Evolutionary conservation across 2,797 vertebrate species (phyloP), one percentile per base, ranked within the genome.

Genomic region (Acropternis orthonyx): DNA sequence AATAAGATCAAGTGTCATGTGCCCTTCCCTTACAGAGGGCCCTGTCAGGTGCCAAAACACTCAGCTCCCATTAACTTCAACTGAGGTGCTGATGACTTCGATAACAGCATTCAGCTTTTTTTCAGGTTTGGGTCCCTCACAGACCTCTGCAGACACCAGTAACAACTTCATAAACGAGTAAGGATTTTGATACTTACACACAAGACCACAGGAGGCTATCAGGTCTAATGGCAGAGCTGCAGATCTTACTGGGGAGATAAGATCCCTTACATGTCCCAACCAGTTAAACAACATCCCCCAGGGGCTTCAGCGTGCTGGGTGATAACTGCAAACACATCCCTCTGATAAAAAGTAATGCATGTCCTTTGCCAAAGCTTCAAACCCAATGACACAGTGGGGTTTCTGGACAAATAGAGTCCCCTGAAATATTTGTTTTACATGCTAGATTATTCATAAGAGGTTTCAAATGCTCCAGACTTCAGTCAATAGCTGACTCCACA

Each of bases 21-120:
- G 36, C 63, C 46, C 16, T 6, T 68, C 71, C 58, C 51, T 69
- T 37, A 8, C 10, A 52, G 83, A 76, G 39, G 43, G 78, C 56
- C n/a, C 55, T 68, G 8, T 62, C 75, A 54, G 41, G 67, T 89
- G 84, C 66, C 30, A 43, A 84, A 93, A 67, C 63, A 66, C 55
- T 69, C 83, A 71, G 36, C 59, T 82, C 63, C 55, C 44, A 26
- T 63, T 46, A 72, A 85, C 84, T 91, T 71, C 46, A 77, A 6
- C 0, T 36, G 65, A 80, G 56, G 69, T 20, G 75, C 59, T 1
- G 0, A 30, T 2, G 1, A 67, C 77, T 56, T 43, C 0, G 0
- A 23, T 72, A 62, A n/a, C 32, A 93, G 49, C 28, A 30, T 59
- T 73, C 13, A 41, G 28, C 37, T 87, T 85, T 83, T 41, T 72